Percentiles rank a stretch among this genome's conserved stretches.
These are phyloP conservation scores for Coremacera marginata DNA, from an alignment of 2,888 invertebrate genomes.

Conservation along the genomic window DNA sequence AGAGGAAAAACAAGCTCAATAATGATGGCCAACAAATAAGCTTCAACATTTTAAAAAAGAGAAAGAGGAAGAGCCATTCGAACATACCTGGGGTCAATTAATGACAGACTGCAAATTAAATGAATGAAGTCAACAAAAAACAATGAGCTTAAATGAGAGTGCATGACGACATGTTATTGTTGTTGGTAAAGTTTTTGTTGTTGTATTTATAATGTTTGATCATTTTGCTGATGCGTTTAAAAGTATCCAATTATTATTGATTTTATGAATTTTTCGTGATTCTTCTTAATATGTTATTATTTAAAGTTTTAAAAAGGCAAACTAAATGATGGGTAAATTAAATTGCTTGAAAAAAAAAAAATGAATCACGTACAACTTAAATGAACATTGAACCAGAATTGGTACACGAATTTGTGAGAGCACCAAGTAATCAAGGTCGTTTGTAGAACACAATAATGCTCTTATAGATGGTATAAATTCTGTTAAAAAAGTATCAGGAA, in stretches of 20 bases:
- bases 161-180: conserved; percentile 12
- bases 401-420: too few relatives aligned
- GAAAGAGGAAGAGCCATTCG: conserved; percentile 30
- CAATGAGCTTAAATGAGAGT: conserved; percentile 16
- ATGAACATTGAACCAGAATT: too few relatives aligned
- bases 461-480: too few relatives aligned
- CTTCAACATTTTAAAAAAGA: background rate
- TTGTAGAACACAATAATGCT: too few relatives aligned
- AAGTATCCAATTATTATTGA: conserved; percentile 34
- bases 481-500: too few relatives aligned
- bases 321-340: too few relatives aligned
- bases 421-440: too few relatives aligned
- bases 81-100: conserved; percentile 40
- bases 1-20: background rate
- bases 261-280: conserved; percentile 25
- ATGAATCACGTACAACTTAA: too few relatives aligned
- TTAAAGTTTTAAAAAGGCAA: background rate
- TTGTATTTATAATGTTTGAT: conserved; percentile 20
- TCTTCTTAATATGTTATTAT: conserved; percentile 12
- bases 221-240: conserved; percentile 34
- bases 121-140: conserved; percentile 43
- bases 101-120: conserved; percentile 42
- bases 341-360: too few relatives aligned
- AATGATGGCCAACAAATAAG: conserved; percentile 4
- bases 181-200: background rate